Conservation (phyloP, 2,797 vertebrate species). For the Podarcis lilfordi region DNA sequence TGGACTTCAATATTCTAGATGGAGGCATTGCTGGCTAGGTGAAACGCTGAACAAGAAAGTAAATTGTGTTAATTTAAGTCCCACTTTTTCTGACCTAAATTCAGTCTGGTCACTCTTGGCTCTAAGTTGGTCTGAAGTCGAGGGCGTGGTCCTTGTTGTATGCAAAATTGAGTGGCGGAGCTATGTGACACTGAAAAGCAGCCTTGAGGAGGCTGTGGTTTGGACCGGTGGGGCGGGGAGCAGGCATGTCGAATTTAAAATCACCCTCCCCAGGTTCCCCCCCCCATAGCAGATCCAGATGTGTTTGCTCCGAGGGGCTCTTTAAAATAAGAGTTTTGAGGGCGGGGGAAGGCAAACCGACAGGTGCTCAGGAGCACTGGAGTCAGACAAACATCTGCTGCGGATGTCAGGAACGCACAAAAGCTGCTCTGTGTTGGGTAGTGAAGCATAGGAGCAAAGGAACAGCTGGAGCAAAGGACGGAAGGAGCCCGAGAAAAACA, state of each 20-base stretch:
- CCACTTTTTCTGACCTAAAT: background rate
- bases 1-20: background rate
- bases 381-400: constrained; percentile 69
- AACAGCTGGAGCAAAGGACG: constrained; percentile 68
- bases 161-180: background rate
- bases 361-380: constrained; percentile 61
- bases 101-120: background rate
- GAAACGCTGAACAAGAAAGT: background rate
- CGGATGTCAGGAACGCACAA: constrained; percentile 63
- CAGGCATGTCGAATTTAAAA: background rate
- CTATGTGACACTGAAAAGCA: background rate
- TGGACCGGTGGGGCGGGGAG: too few relatives aligned
- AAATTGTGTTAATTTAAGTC: background rate
- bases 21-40: background rate
- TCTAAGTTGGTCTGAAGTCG: background rate
- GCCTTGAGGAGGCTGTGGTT: background rate
- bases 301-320: background rate
- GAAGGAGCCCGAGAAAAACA: constrained; percentile 43
- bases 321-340: constrained; percentile 43
- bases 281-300: background rate
- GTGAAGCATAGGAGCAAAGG: constrained; percentile 52
- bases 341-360: constrained; percentile 35
- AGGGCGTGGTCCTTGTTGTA: background rate
- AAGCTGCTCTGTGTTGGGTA: constrained; percentile 62
- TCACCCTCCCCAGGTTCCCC: background rate